Evolutionary conservation across 2,888 invertebrate species (phyloP).

Genomic region (Zhuqinia jingwanae): DNA sequence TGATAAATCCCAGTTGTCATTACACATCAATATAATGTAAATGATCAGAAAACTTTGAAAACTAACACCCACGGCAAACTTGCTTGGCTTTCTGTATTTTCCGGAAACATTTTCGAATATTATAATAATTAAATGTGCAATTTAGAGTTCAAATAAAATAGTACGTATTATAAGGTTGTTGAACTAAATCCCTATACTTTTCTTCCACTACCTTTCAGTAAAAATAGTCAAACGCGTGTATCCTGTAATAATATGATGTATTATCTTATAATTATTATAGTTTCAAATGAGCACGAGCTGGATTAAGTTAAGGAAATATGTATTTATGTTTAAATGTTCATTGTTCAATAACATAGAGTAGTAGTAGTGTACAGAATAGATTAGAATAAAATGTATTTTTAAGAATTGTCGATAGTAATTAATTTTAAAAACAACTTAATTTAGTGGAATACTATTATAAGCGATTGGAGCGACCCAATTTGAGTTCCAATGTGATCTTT

Average conservation of each 20-base stretch:
- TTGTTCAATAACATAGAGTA: not conserved
- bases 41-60: too few relatives aligned
- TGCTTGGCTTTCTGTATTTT: not conserved
- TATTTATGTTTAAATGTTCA: not conserved
- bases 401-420: too few relatives aligned
- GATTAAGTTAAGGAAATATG: constrained; percentile 35
- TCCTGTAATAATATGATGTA: too few relatives aligned
- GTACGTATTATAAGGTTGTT: constrained; percentile 19
- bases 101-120: not conserved
- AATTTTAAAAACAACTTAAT: too few relatives aligned
- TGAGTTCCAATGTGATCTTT: too few relatives aligned
- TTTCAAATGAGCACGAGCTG: constrained; percentile 59
- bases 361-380: not conserved
- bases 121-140: constrained; percentile 68
- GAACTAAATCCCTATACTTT: not conserved
- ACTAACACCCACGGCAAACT: too few relatives aligned
- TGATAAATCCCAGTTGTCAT: too few relatives aligned
- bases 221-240: constrained; percentile 39
- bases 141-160: constrained; percentile 65
- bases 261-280: not conserved
- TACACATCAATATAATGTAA: too few relatives aligned
- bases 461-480: too few relatives aligned
- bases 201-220: constrained; percentile 58
- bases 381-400: too few relatives aligned
- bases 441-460: too few relatives aligned